Evolutionary conservation across 2,888 invertebrate species (phyloP), one percentile per base, ranked within the genome.

Genomic region (Heliconius ismenius): DNA sequence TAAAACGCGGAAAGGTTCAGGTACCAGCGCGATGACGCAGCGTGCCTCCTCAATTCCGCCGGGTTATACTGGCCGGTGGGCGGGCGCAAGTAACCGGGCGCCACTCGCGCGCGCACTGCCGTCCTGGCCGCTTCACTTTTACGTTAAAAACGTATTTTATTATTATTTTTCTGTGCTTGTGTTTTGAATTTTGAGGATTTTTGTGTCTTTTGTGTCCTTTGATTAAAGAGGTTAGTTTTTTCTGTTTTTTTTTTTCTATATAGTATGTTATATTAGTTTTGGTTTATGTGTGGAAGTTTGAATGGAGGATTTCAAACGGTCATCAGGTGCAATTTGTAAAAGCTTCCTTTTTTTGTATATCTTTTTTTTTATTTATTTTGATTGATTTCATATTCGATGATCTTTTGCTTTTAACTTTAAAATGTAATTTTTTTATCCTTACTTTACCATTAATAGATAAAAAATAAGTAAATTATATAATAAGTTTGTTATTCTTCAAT

Each of bases 31-130:
- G 62, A 80, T 78, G 79, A 81, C 80, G 79, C 78, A 75, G 78
- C 75, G 78, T 79, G 68, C 85, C 90, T 89, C 82, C 84, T 84
- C 83, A 88, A 91, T 83, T 91, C 82, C 85, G 89, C 86, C 85
- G 90, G 88, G 83, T 91, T 88, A 86, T 89, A 24, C 89, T 83
- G 83, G 84, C 84, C 85, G 86, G 85, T 84, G 85, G 84, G 85
- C 86, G 86, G 85, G 83, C 88, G 90, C 91, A 90, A 89, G 91
- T 88, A 90, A 91, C 88, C 86, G 86, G 88, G 83, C 88, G 91
- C 88, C 93, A 93, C 89, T 93, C 93, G 92, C 89, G 93, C 92
- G 93, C 91, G 91, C 89, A 89, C 92, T 89, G 90, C 89, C 89
- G 89, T 87, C 88, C 87, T 84, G 87, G 88, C 89, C 91, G 91